These are phyloP conservation scores for Corydoras maculifer DNA, from an alignment of 2,113 vertebrate species.

Conservation along the genomic window DNA sequence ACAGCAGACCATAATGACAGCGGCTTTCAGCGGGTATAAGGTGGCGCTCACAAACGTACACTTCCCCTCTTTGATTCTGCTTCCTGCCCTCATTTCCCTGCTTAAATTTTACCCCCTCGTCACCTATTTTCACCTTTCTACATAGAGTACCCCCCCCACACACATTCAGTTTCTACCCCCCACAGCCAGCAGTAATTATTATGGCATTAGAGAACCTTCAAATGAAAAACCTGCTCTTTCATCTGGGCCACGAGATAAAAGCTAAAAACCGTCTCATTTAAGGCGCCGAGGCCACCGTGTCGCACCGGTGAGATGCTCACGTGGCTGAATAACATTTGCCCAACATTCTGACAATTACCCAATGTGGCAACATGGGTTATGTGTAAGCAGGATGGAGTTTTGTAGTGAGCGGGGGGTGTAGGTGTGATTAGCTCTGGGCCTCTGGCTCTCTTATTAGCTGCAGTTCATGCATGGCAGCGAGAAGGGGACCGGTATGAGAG, in stretches of 20 bases:
- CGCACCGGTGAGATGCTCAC: too few species aligned
- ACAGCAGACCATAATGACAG: too few species aligned
- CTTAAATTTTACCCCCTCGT: conserved; percentile 53
- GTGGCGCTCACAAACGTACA: conserved; percentile 42
- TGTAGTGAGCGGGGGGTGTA: neutral
- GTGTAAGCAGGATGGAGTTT: neutral
- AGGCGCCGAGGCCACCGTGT: conserved; percentile 6
- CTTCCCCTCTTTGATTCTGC: conserved; percentile 55
- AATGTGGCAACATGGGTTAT: conserved; percentile 20
- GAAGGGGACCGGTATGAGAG: conserved; percentile 48
- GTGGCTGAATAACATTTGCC: too few species aligned
- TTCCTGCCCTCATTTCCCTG: conserved; percentile 61
- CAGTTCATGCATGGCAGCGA: conserved; percentile 43
- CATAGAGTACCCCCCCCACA: conserved; percentile 31
- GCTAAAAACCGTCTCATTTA: conserved; percentile 25
- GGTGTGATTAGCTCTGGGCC: conserved; percentile 19
- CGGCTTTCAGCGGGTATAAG: conserved; percentile 44
- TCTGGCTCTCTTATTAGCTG: conserved; percentile 47
- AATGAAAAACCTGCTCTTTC: conserved; percentile 52
- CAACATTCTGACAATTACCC: too few species aligned
- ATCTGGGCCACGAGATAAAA: conserved; percentile 57
- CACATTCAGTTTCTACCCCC: conserved; percentile 54
- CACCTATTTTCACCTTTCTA: conserved; percentile 20
- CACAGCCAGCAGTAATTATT: conserved; percentile 65
- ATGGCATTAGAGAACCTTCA: conserved; percentile 62